These are phyloP conservation scores for Distichodus sexfasciatus DNA, from an alignment of 2,797 vertebrate species.

Conservation along the genomic window DNA sequence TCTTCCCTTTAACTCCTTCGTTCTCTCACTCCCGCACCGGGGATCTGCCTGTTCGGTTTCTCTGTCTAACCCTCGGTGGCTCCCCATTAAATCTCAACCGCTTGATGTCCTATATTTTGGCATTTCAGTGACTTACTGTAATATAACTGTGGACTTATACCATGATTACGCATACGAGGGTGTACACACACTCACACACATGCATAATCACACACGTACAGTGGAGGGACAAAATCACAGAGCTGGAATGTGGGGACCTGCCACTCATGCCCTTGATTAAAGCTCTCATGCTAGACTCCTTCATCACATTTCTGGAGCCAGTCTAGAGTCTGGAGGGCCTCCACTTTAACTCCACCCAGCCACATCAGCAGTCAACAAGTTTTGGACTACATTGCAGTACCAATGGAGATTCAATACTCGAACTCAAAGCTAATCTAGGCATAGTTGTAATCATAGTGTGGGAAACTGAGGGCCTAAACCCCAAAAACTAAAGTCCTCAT, in stretches of 20 bases:
- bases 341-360: slow-evolving; percentile 3
- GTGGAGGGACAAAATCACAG: slow-evolving; percentile 45
- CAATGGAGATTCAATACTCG: too few relatives aligned
- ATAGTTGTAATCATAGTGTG: too few relatives aligned
- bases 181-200: background rate
- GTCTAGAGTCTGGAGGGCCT: slow-evolving; percentile 12
- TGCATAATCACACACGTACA: slow-evolving; percentile 7
- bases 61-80: background rate
- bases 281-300: slow-evolving; percentile 22
- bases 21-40: background rate
- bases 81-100: background rate
- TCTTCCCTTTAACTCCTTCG: background rate
- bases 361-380: background rate
- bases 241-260: slow-evolving; percentile 23
- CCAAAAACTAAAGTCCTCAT: too few relatives aligned
- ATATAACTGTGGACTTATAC: background rate
- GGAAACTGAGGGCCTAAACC: too few relatives aligned
- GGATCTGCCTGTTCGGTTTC: background rate
- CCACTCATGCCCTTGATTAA: slow-evolving; percentile 41
- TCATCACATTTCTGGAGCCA: slow-evolving; percentile 8
- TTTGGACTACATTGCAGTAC: too few relatives aligned
- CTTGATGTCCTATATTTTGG: background rate
- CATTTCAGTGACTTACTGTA: slow-evolving; percentile 1
- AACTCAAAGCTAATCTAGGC: too few relatives aligned
- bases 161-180: background rate